Base-by-base conservation (phyloP, 2,888 invertebrate species). In the Xestia rhomboidea region DNA sequence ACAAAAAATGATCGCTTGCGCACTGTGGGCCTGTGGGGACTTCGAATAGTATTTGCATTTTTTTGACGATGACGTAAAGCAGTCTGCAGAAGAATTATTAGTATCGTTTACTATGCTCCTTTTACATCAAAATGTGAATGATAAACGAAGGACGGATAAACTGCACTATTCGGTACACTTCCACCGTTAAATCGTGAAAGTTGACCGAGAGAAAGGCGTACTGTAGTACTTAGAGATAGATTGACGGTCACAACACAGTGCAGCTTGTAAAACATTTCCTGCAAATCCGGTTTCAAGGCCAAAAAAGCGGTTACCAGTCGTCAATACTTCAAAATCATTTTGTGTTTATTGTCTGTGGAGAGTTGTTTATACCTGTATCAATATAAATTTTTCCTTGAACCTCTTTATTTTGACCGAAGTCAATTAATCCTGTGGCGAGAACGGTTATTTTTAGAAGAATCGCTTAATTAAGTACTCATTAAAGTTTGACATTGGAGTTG, bases 1-100 rank as follows among this genome's bases (percentile, higher is more conserved):
- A 87, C 82, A 88, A 88, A 88, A 88, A 88, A 84, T 70, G 74
- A 84, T 83, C 85, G 89, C 83, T 81, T 82, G 89, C 83, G 82
- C 87, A 87, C 51, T 68, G 81, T 68, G 79, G 87, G 77, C 86
- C 51, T 68, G 81, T 68, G 79, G 87, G 77, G 87, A 82, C 63
- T 68, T 73, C 67, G 77, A 63, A 73, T 70, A 72, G 74, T 81
- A 67, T 88, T 79, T 82, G 84, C 82, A 82, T 83, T 88, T 88
- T 85, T 88, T 86, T 80, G 72, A 73, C 27, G 68, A 69, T 77
- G 74, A 79, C 63, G 79, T 79, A 49, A 60, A 76, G 57, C 54
- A 70, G 82, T 38, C 41, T 66, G 80, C 30, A n/a, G 18, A 7
- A 60, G 49, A 73, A 79, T 86, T 79, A 73, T 85, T 82, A 63